A percentile compares a stretch with the other conserved stretches of the same genome.
These are phyloP conservation scores for Pterois miles DNA, from an alignment of 2,797 vertebrate genomes.

Conservation along the genomic window DNA sequence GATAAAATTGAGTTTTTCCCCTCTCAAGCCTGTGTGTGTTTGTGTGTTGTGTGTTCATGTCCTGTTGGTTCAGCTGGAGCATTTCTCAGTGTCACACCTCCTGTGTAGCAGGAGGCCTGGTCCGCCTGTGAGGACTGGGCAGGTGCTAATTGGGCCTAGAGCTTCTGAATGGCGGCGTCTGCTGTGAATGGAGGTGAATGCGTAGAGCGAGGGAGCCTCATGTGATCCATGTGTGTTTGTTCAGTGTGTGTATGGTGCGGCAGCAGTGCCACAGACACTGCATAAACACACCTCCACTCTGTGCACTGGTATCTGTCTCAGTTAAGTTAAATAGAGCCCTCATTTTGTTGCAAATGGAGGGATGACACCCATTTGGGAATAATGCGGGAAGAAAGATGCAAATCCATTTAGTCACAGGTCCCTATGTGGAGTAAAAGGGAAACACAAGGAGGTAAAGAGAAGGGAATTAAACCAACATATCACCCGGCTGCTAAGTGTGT, in stretches of 20 bases:
- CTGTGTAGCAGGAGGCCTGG: conserved; percentile 43
- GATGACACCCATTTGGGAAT: conserved; percentile 52
- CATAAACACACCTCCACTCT: conserved; percentile 37
- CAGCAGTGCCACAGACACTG: conserved; percentile 18
- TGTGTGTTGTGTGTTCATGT: not conserved
- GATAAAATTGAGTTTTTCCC: not conserved
- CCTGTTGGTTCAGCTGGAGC: conserved; percentile 71
- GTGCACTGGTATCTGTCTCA: conserved; percentile 31
- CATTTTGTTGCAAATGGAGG: conserved; percentile 35
- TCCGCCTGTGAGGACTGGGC: conserved; percentile 32
- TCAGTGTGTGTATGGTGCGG: conserved; percentile 16
- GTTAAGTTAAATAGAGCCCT: conserved; percentile 31
- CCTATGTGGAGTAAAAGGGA: conserved; percentile 44
- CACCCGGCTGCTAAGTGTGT: conserved; percentile 56
- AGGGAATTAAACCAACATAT: conserved; percentile 53
- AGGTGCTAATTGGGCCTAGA: conserved; percentile 74
- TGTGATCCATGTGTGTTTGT: conserved; percentile 52
- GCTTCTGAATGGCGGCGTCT: conserved; percentile 62
- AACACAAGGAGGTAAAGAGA: conserved; percentile 25
- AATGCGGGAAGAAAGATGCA: conserved; percentile 53
- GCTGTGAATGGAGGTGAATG: conserved; percentile 53
- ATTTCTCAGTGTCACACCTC: conserved; percentile 60
- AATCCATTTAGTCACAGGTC: conserved; percentile 76
- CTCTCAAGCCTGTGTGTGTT: not conserved
- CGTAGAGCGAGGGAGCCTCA: not conserved